Conservation (phyloP, 2,888 invertebrate genomes). For the Lacanobia oleracea region DNA sequence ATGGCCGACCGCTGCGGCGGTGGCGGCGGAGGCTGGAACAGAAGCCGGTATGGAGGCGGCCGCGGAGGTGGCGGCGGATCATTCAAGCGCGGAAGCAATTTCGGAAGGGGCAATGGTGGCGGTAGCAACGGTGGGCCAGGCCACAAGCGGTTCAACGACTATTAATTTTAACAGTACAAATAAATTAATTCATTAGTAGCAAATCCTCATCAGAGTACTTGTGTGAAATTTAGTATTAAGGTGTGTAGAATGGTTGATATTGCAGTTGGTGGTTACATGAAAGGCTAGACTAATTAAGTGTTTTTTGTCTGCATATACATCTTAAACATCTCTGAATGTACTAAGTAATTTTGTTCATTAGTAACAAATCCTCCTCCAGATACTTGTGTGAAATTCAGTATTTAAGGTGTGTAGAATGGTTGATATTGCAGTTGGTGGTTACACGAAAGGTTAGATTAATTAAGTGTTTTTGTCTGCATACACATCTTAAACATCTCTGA, state of each 20-base stretch:
- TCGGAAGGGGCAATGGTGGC: slow-evolving; percentile 83
- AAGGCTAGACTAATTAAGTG: slow-evolving; percentile 73
- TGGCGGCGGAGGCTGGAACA: slow-evolving; percentile 91
- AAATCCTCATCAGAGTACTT: slow-evolving; percentile 85
- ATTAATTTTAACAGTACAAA: slow-evolving; percentile 77
- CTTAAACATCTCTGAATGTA: slow-evolving; percentile 66
- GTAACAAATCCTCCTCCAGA: slow-evolving; percentile 85
- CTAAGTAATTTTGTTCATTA: slow-evolving; percentile 77
- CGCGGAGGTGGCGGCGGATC: slow-evolving; percentile 87
- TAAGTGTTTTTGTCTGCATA: slow-evolving; percentile 65
- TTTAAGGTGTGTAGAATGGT: slow-evolving; percentile 72
- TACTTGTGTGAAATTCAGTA: slow-evolving; percentile 79
- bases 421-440: slow-evolving; percentile 74
- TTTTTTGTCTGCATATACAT: slow-evolving; percentile 62
- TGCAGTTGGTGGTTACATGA: slow-evolving; percentile 75
- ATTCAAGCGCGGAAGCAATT: slow-evolving; percentile 86
- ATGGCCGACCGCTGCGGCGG: slow-evolving; percentile 93
- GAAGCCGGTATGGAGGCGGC: slow-evolving; percentile 87
- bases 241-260: slow-evolving; percentile 74
- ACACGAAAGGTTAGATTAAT: slow-evolving; percentile 73
- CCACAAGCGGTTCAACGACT: slow-evolving; percentile 86
- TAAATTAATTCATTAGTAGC: slow-evolving; percentile 73
- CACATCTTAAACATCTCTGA: slow-evolving; percentile 65
- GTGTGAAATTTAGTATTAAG: slow-evolving; percentile 75
- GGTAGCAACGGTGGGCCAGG: slow-evolving; percentile 77